Percentiles rank a stretch among this genome's conserved stretches.
Conservation (phyloP, 2,113 vertebrate species). For the Pongo abelii region DNA sequence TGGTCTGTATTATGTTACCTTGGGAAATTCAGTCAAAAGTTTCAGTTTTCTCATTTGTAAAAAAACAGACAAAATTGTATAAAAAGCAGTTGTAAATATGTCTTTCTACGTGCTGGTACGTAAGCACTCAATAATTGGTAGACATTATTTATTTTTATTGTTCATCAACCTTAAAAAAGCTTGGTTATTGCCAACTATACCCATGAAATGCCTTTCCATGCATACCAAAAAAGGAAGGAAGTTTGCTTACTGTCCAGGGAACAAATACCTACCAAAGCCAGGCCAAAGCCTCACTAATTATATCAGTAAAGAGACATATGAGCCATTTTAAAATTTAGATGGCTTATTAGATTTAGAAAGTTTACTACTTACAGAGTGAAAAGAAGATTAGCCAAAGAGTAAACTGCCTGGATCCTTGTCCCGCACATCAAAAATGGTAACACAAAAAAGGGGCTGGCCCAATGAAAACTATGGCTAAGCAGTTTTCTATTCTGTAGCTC, state of each 20-base stretch:
- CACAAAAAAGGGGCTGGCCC: not conserved
- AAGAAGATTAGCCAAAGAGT: not conserved
- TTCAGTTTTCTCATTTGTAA: not conserved
- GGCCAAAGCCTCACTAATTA: not conserved
- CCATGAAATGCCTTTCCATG: not conserved
- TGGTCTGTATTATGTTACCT: not conserved
- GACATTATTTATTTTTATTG: not conserved
- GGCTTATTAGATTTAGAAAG: not conserved
- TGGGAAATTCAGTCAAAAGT: constrained; percentile 14
- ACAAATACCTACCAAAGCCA: not conserved
- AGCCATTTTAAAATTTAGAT: not conserved
- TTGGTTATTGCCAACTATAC: not conserved
- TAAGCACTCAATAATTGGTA: not conserved
- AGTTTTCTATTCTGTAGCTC: not conserved
- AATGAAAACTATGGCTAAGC: not conserved
- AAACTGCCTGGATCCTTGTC: not conserved
- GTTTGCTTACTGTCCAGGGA: not conserved
- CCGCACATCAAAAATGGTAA: not conserved
- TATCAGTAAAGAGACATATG: not conserved
- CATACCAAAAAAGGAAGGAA: not conserved
- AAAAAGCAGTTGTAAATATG: not conserved
- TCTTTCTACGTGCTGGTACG: not conserved
- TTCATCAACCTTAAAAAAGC: not conserved
- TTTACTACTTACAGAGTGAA: not conserved
- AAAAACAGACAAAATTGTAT: not conserved